Evolutionary conservation across 2,888 invertebrate genomes (phyloP).

Genomic region (Xestia c-nigrum): DNA sequence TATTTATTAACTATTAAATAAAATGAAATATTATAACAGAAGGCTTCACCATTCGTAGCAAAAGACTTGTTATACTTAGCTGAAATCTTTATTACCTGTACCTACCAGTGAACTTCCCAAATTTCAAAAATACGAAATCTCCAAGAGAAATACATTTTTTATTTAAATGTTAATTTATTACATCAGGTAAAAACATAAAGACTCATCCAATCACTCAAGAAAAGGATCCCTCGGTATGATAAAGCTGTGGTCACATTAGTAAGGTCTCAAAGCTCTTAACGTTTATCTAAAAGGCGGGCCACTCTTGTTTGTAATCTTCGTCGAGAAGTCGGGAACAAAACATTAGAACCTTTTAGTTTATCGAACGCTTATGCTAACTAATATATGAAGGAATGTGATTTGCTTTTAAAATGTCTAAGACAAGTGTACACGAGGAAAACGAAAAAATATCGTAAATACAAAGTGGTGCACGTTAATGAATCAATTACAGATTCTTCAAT

Average conservation of each 20-base stretch:
- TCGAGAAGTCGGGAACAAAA: conserved; percentile 73
- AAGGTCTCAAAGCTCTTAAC: conserved; percentile 73
- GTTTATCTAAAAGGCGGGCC: conserved; percentile 78
- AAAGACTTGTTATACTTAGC: background rate
- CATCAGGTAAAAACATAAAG: conserved; percentile 10
- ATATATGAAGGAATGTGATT: conserved; percentile 62
- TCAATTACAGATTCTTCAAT: background rate
- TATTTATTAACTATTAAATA: background rate
- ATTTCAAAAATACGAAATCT: background rate
- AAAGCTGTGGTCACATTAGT: conserved; percentile 67
- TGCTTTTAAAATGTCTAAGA: conserved; percentile 51
- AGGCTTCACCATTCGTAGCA: background rate
- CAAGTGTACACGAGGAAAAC: background rate
- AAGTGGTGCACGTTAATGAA: background rate
- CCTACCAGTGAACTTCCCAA: no score
- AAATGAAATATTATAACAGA: background rate
- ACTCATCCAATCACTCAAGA: conserved; percentile 25
- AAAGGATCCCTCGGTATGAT: conserved; percentile 19
- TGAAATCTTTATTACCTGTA: background rate
- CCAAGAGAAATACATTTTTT: background rate
- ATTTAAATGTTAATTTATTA: conserved; percentile 23
- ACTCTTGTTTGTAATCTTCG: conserved; percentile 78
- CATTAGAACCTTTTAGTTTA: conserved; percentile 74
- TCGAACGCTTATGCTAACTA: conserved; percentile 59
- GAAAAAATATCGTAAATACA: background rate